A percentile compares a stretch with the other conserved stretches of the same genome.
Evolutionary conservation across 2,113 vertebrate genomes (phyloP).

Genomic region (Hemiprocne comata): DNA sequence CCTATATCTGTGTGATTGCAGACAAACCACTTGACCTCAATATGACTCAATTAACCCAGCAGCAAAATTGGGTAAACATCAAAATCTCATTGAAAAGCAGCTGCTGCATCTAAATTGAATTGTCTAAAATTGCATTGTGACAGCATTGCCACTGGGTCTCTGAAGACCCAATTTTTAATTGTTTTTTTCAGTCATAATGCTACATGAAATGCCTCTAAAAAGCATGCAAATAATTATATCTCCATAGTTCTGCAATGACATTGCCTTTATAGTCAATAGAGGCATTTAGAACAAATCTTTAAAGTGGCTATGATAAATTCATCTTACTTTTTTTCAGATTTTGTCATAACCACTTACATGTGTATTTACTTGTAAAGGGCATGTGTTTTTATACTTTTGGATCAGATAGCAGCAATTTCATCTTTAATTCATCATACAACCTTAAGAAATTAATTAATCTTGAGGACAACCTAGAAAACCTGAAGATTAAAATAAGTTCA

Average conservation of each 20-base stretch:
- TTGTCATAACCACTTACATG: not conserved
- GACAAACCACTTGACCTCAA: conserved; percentile 59
- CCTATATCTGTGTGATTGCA: conserved; percentile 43
- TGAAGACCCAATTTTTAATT: conserved; percentile 47
- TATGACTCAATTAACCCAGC: conserved; percentile 65
- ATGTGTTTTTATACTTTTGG: not conserved
- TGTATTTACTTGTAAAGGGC: not conserved
- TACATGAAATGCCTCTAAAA: not conserved
- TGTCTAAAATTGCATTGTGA: conserved; percentile 53
- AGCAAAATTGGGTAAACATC: conserved; percentile 59
- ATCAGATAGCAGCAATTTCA: not conserved
- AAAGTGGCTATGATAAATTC: not conserved
- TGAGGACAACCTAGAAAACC: not conserved
- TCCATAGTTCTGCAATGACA: not conserved
- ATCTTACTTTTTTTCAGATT: not conserved
- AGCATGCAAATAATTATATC: not conserved
- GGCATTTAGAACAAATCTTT: not conserved
- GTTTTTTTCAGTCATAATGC: conserved; percentile 34
- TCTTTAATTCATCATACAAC: not conserved
- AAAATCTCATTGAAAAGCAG: conserved; percentile 60
- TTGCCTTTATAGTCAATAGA: not conserved
- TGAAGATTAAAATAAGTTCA: not conserved
- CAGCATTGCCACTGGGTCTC: conserved; percentile 33
- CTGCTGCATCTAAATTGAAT: conserved; percentile 62
- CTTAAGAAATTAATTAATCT: not conserved